Conservation (phyloP, 2,888 invertebrate species). For the Harpalus rubripes region DNA sequence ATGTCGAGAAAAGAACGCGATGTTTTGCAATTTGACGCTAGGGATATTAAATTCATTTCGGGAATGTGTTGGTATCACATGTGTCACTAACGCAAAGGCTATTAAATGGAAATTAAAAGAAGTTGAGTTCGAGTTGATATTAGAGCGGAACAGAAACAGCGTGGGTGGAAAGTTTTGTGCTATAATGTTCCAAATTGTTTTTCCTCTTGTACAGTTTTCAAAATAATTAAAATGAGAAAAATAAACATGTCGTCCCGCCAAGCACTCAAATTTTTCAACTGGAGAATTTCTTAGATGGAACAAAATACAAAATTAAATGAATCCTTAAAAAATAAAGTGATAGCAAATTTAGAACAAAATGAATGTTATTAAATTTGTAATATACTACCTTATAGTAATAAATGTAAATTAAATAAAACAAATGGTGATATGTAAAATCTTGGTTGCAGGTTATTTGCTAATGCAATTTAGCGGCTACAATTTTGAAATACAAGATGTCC, state of each 20-base stretch:
- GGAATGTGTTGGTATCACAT: slow-evolving; percentile 26
- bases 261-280: no score
- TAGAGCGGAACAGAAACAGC: background rate
- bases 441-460: no score
- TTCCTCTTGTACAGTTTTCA: background rate
- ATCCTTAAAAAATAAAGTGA: no score
- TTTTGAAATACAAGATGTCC: no score
- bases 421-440: no score
- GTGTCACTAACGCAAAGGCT: slow-evolving; percentile 17
- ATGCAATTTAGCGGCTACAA: no score
- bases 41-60: slow-evolving; percentile 49
- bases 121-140: slow-evolving; percentile 6
- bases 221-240: background rate
- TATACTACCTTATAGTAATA: no score
- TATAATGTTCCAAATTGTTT: background rate
- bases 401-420: no score
- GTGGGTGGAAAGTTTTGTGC: background rate
- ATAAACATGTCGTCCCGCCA: background rate
- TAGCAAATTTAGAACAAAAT: no score
- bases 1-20: slow-evolving; percentile 33
- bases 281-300: no score
- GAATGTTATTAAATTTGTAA: no score
- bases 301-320: no score
- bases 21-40: slow-evolving; percentile 48
- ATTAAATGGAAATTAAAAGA: slow-evolving; percentile 55